Conservation (phyloP, 2,888 invertebrate species). For the Brachyptera putata region DNA sequence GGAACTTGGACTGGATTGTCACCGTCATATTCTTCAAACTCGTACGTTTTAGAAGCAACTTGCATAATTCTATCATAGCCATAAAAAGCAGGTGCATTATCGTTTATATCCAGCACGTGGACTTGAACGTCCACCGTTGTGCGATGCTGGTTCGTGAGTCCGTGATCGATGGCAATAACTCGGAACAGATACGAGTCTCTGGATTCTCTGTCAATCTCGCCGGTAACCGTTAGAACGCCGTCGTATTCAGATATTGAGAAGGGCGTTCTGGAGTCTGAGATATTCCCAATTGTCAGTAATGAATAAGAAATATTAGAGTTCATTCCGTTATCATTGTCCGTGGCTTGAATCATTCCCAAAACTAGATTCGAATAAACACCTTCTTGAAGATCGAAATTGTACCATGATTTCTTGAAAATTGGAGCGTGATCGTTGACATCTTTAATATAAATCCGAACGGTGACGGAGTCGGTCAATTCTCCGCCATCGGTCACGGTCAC, state of each 20-base stretch:
- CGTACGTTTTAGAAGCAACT: constrained; percentile 41
- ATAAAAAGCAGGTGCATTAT: constrained; percentile 75
- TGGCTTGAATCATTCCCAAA: constrained; percentile 71
- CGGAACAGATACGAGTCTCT: constrained; percentile 65
- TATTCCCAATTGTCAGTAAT: constrained; percentile 46
- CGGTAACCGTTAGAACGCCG: constrained; percentile 67
- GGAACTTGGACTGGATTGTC: constrained; percentile 58
- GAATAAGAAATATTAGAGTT: constrained; percentile 75
- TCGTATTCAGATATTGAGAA: constrained; percentile 66
- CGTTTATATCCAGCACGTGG: constrained; percentile 77
- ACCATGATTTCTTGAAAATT: constrained; percentile 75
- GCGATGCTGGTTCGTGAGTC: constrained; percentile 51
- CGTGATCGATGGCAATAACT: constrained; percentile 46
- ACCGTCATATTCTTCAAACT: constrained; percentile 51
- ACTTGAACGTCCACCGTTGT: constrained; percentile 75
- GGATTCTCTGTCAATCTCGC: constrained; percentile 71
- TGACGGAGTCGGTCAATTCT: constrained; percentile 64
- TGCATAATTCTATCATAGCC: constrained; percentile 60
- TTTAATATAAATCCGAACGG: constrained; percentile 65
- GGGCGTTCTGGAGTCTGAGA: constrained; percentile 47
- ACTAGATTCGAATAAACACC: constrained; percentile 66
- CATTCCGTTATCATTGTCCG: constrained; percentile 73
- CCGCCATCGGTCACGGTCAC: constrained; percentile 73
- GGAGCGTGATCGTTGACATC: constrained; percentile 84
- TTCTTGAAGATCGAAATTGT: constrained; percentile 77